Evolutionary conservation across 1,140 invertebrate species (phyloP).

Genomic region (Drosophila watanabei): DNA sequence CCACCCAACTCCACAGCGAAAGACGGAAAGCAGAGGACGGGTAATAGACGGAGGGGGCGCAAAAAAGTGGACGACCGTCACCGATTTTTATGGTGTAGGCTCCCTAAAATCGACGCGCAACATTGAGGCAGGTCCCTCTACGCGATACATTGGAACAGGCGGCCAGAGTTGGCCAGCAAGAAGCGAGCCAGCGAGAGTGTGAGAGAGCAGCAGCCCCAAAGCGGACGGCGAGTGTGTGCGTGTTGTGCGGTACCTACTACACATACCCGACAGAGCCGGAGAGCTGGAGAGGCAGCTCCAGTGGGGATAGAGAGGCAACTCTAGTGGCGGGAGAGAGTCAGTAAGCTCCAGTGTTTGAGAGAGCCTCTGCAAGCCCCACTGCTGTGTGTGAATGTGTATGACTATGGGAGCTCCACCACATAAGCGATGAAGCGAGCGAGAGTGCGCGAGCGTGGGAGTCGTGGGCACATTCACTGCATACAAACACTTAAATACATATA

Average conservation of each 20-base stretch:
- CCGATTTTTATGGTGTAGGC: constrained; percentile 58
- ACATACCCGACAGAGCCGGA: constrained; percentile 1
- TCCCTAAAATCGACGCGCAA: constrained; percentile 75
- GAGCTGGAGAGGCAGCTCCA: constrained; percentile 24
- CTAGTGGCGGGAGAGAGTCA: not conserved
- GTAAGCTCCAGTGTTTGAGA: constrained; percentile 15
- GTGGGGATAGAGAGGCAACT: constrained; percentile 15
- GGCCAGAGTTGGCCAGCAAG: constrained; percentile 53
- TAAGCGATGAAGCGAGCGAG: constrained; percentile 1
- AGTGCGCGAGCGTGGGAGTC: constrained; percentile 52
- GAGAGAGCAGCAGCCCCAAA: constrained; percentile 40
- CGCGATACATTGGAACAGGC: constrained; percentile 78
- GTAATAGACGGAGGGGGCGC: not conserved
- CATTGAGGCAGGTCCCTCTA: constrained; percentile 85
- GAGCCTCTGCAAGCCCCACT: constrained; percentile 12
- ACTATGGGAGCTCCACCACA: constrained; percentile 13
- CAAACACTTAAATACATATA: constrained; percentile 1
- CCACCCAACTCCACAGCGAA: constrained; percentile 30
- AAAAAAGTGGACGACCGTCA: constrained; percentile 32
- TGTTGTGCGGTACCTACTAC: constrained; percentile 23
- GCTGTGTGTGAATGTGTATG: not conserved
- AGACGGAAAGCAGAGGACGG: not conserved
- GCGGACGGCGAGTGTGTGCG: constrained; percentile 17
- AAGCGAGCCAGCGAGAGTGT: constrained; percentile 19
- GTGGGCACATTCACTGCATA: constrained; percentile 21